phyloP scores from a whole-genome alignment of 1,140 invertebrate genomes.

The Melipona quadrifasciata region DNA sequence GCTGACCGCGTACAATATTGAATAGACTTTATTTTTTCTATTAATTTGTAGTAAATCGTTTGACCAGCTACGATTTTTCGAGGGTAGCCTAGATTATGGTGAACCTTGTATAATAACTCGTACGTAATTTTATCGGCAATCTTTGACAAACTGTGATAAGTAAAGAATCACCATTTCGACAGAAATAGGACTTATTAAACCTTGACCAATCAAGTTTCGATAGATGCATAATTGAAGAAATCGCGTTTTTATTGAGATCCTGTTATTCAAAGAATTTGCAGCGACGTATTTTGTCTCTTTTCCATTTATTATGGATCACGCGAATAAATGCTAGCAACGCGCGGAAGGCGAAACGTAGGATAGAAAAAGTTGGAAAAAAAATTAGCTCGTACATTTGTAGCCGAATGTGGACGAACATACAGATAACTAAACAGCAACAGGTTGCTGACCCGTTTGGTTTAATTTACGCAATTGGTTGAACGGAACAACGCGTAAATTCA shows the following conservation, averaged over 20 bases:
- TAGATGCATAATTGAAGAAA: not conserved
- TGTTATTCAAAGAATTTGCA: not conserved
- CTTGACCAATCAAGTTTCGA: not conserved
- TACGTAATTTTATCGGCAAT: not conserved
- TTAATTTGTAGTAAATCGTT: not conserved
- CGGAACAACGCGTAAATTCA: conserved; percentile 26
- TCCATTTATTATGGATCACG: not conserved
- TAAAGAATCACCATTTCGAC: not conserved
- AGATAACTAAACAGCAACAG: conserved; percentile 40
- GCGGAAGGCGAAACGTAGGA: conserved; percentile 18
- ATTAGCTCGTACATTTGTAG: conserved; percentile 17
- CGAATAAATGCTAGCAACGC: conserved; percentile 13
- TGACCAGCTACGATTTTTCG: not conserved
- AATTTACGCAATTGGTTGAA: conserved; percentile 41
- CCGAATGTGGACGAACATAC: not conserved
- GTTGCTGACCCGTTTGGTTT: conserved; percentile 44
- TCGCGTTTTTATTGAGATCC: no score
- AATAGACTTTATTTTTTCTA: not conserved
- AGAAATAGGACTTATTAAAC: not conserved
- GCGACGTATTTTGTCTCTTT: not conserved
- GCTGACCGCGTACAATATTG: not conserved
- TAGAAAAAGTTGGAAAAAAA: conserved; percentile 34
- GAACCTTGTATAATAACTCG: not conserved
- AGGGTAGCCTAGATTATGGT: not conserved
- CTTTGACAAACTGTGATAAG: not conserved